Percentiles rank a stretch among this genome's conserved stretches.
These are phyloP conservation scores for Oreochromis aureus DNA, from an alignment of 2,113 vertebrate genomes.

Conservation along the genomic window DNA sequence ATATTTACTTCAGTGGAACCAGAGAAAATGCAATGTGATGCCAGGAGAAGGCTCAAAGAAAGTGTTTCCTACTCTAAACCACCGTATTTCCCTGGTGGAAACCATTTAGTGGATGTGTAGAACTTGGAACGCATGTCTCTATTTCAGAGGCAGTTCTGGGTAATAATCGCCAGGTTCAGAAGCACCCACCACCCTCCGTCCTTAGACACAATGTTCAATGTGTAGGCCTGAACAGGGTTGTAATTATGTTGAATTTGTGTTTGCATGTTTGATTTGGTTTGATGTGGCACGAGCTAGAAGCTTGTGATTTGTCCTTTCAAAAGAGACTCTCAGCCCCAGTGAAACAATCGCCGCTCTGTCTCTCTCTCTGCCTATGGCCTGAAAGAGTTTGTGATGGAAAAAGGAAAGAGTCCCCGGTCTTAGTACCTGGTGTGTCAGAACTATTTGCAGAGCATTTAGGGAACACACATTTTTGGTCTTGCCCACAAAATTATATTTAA, in stretches of 20 bases:
- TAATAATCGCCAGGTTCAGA: constrained; percentile 16
- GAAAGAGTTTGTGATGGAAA: constrained; percentile 9
- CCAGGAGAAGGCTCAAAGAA: neutral
- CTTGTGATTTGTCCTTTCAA: constrained; percentile 25
- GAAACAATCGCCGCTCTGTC: constrained; percentile 33
- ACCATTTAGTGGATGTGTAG: neutral
- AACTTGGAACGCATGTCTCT: neutral
- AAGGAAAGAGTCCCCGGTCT: neutral
- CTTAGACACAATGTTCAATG: neutral
- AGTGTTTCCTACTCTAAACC: constrained; percentile 24
- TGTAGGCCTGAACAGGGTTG: neutral
- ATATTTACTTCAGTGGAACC: neutral
- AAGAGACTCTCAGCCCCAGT: neutral
- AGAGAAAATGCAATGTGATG: neutral
- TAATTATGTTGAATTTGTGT: constrained; percentile 16
- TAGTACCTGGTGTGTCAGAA: neutral
- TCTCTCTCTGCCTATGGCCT: neutral
- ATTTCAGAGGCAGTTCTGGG: constrained; percentile 9
- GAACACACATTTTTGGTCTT: neutral
- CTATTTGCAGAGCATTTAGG: neutral
- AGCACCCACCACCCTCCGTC: neutral
- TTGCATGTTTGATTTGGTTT: constrained; percentile 32
- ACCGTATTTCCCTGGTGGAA: constrained; percentile 12
- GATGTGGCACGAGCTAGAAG: neutral
- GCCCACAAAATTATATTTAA: neutral